A percentile compares a stretch with the other conserved stretches of the same genome.
Conservation (phyloP, 2,797 vertebrate genomes). For the Leuciscus waleckii region DNA sequence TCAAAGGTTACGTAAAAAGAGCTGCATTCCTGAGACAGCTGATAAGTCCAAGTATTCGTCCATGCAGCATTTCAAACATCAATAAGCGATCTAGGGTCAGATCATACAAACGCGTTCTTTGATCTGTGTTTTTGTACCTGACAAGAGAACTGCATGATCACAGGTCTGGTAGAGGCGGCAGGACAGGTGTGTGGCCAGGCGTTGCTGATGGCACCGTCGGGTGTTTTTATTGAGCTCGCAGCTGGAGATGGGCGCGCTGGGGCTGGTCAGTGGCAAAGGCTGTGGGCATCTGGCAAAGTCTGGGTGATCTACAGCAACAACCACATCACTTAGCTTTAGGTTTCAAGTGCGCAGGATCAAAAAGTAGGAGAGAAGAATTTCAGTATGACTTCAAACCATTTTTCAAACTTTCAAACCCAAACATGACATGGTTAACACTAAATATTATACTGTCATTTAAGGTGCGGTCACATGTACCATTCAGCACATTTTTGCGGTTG, state of each 20-base stretch:
- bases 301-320: constrained; percentile 69
- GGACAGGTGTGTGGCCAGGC: constrained; percentile 78
- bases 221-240: constrained; percentile 87
- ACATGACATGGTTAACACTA: background rate
- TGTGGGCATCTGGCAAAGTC: constrained; percentile 80
- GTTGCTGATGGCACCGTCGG: constrained; percentile 83
- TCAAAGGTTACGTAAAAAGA: constrained; percentile 29
- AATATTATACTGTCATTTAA: background rate
- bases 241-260: constrained; percentile 74
- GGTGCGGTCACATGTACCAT: background rate
- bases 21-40: constrained; percentile 40
- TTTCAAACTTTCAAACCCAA: background rate
- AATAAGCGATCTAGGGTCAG: background rate
- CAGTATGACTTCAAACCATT: background rate
- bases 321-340: background rate
- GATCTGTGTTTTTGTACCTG: constrained; percentile 70
- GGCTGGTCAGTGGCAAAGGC: constrained; percentile 69
- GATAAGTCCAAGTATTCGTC: constrained; percentile 33
- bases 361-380: constrained; percentile 4
- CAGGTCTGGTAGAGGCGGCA: constrained; percentile 87
- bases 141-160: constrained; percentile 83
- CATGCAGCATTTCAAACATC: constrained; percentile 15
- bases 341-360: constrained; percentile 10
- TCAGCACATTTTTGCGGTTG: background rate
- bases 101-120: constrained; percentile 26